Percentiles rank a stretch among this genome's conserved stretches.
phyloP scores from a whole-genome alignment of 2,113 vertebrate genomes.

The Phrynosoma blainvillii region DNA sequence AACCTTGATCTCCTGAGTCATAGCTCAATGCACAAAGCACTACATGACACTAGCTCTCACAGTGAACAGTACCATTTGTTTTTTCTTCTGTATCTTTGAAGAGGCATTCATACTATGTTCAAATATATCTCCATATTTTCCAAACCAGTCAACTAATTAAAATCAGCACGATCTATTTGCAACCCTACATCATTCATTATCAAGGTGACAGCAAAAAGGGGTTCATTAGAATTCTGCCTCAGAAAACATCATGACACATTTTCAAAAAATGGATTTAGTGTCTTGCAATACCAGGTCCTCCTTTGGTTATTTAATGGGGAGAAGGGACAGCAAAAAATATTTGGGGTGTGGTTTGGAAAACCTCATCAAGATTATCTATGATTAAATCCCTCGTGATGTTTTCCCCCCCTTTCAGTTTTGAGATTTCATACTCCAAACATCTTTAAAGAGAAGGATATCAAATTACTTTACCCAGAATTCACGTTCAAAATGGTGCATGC shows the following conservation, averaged over 20 bases:
- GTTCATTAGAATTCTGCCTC: conserved; percentile 17
- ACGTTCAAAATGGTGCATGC: conserved; percentile 97
- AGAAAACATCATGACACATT: conserved; percentile 64
- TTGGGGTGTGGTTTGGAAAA: conserved; percentile 59
- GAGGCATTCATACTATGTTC: background rate
- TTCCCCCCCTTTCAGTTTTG: conserved; percentile 50
- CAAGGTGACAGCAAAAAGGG: background rate
- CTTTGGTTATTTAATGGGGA: conserved; percentile 57
- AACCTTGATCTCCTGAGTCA: no score
- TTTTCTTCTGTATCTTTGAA: background rate
- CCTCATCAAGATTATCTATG: conserved; percentile 60
- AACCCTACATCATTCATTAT: background rate
- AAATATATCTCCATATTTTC: background rate
- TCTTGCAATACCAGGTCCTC: conserved; percentile 66
- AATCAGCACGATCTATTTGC: background rate
- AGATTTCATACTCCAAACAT: conserved; percentile 72
- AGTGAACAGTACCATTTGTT: no score
- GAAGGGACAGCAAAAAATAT: conserved; percentile 46
- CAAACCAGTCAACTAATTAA: background rate
- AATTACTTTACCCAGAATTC: conserved; percentile 96
- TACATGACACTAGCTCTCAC: no score
- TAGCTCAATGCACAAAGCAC: no score
- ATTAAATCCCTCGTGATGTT: conserved; percentile 27
- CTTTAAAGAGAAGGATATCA: conserved; percentile 83
- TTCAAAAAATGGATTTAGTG: conserved; percentile 57